phyloP scores from a whole-genome alignment of 1,140 invertebrate genomes.

The Delia radicum region DNA sequence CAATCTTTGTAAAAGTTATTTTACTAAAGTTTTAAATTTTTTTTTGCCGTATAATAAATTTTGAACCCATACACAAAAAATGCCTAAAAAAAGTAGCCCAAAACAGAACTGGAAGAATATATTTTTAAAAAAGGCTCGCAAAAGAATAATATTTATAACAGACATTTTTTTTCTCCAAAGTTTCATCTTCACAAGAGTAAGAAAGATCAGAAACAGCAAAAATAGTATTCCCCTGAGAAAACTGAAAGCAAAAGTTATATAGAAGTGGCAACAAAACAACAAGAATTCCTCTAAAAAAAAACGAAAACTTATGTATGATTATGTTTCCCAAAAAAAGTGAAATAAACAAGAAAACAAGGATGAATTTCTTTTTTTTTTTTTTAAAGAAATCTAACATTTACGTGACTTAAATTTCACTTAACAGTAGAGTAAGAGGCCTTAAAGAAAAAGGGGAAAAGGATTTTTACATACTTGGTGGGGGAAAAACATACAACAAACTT shows the following conservation, averaged over 20 bases:
- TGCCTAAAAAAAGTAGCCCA: neutral
- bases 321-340: neutral
- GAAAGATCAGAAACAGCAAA: neutral
- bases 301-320: constrained; percentile 11
- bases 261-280: neutral
- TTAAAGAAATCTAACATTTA: constrained; percentile 18
- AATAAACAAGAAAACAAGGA: neutral
- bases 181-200: neutral
- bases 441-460: neutral
- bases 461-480: neutral
- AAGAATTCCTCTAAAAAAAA: no score
- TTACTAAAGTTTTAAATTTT: neutral
- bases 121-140: neutral
- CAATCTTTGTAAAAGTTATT: constrained; percentile 15
- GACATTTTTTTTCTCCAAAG: neutral
- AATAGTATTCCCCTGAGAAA: constrained; percentile 15
- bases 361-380: neutral
- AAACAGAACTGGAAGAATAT: neutral
- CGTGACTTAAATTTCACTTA: constrained; percentile 26
- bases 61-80: neutral
- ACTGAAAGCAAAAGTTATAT: constrained; percentile 25
- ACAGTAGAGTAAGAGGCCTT: neutral
- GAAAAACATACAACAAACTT: neutral
- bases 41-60: neutral
- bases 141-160: neutral